Evolutionary conservation across 2,888 invertebrate genomes (phyloP).

Genomic region (Cerastis leucographa): DNA sequence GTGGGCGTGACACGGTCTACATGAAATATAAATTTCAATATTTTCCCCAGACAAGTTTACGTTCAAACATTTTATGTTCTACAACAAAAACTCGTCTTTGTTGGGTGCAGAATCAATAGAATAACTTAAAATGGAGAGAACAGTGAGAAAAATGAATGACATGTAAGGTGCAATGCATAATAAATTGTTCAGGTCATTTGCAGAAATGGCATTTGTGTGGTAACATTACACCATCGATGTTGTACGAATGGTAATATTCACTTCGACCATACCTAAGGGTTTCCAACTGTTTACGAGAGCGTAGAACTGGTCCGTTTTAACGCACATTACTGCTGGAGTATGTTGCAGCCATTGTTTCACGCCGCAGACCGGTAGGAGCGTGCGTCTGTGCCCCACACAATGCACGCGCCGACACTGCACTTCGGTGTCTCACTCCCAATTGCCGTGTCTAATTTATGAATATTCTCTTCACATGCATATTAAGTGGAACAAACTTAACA

Average conservation of each 20-base stretch:
- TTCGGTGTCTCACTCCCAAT: constrained; percentile 66
- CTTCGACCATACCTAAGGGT: constrained; percentile 39
- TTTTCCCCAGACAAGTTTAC: constrained; percentile 50
- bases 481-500: constrained; percentile 66
- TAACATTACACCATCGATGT: constrained; percentile 38
- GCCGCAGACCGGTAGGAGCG: constrained; percentile 54
- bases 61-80: constrained; percentile 48
- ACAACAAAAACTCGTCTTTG: constrained; percentile 41
- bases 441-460: constrained; percentile 73
- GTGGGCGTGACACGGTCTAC: constrained; percentile 45
- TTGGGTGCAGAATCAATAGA: constrained; percentile 45
- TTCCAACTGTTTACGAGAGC: constrained; percentile 58
- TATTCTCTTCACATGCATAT: constrained; percentile 73
- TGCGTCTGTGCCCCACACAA: constrained; percentile 65
- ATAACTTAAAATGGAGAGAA: constrained; percentile 25
- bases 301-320: constrained; percentile 58
- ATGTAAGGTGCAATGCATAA: constrained; percentile 20
- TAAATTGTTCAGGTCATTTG: constrained; percentile 34
- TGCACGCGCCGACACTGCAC: constrained; percentile 66
- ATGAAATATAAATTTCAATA: constrained; percentile 61
- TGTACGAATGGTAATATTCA: constrained; percentile 46
- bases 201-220: constrained; percentile 33
- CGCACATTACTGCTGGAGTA: constrained; percentile 55
- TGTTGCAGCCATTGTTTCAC: constrained; percentile 68
- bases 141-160: constrained; percentile 15